phyloP scores from a whole-genome alignment of 2,797 vertebrate species.

The Erpetoichthys calabaricus region DNA sequence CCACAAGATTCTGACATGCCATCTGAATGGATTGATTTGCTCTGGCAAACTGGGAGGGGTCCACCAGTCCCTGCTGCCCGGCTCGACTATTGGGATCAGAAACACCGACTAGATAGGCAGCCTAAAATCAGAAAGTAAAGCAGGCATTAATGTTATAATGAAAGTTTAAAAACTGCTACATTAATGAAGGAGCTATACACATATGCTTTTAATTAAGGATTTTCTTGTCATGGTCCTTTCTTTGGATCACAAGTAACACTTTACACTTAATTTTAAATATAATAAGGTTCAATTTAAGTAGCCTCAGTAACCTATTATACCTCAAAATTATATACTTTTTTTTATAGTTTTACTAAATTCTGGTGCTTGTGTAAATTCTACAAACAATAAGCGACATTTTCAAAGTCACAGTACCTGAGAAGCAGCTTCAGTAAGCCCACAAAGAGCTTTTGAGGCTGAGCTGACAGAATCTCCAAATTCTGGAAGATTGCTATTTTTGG shows the following conservation, averaged over 20 bases:
- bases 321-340: too few species aligned
- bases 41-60: conserved; percentile 87
- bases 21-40: conserved; percentile 96
- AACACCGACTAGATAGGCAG: conserved; percentile 81
- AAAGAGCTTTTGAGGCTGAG: conserved; percentile 82
- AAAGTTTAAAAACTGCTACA: too few species aligned
- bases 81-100: conserved; percentile 89
- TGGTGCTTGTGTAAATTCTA: too few species aligned
- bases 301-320: too few species aligned
- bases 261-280: too few species aligned
- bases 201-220: too few species aligned
- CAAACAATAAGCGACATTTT: too few species aligned
- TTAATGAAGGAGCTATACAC: too few species aligned
- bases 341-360: too few species aligned
- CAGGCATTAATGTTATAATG: neutral
- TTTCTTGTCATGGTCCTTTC: too few species aligned
- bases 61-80: conserved; percentile 86
- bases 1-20: conserved; percentile 93
- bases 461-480: conserved; percentile 87
- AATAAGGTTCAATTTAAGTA: too few species aligned
- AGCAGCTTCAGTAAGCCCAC: conserved; percentile 87
- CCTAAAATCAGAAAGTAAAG: conserved; percentile 38
- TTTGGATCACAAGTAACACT: too few species aligned
- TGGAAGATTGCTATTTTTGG: conserved; percentile 86
- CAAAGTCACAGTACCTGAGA: conserved; percentile 60